Evolutionary conservation across 2,113 vertebrate genomes (phyloP), one percentile per base, ranked within the genome.

Genomic region (Bubo bubo): DNA sequence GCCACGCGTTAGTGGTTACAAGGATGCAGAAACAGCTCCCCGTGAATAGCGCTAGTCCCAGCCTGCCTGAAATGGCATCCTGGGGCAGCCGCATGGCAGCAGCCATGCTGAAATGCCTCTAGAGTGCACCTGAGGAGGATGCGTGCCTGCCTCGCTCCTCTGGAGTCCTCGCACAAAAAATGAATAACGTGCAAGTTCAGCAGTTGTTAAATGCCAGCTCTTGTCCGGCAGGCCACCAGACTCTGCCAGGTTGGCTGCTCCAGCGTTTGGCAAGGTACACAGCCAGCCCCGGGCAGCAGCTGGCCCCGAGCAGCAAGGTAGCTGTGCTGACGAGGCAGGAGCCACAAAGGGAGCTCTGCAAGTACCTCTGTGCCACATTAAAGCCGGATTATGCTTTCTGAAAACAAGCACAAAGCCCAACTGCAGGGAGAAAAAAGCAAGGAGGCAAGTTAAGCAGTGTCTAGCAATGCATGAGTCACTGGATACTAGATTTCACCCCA

Each of bases 51-150:
- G 23, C 16, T 11, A 2, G 26, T 5, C 19, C 28, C 28, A 17
- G 27, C 4, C 27, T 3, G 21, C 4, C 8, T 1, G 12, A 8
- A 8, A 16, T 2, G 17, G 47, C 8, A 6, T 1, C 9, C 20
- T 4, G 53, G 23, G 5, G 7, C 0, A 1, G 13, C 9, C 21
- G 0, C 1, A 2, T 5, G 53, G 49, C 6, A 3, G 26, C 43
- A 8, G 1, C 2, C 30, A 0, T 1, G 6, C 66, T 14, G 19
- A 12, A 26, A 5, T 4, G 0, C 15, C 21, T 34, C 3, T 0
- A 20, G 20, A 8, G 7, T 4, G 3, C 5, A 1, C 7, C 10
- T 4, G 6, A 2, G 8, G 13, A 35, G 12, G 24, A 8, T 2
- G 37, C 35, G 0, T 4, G 9, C 12, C 34, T 21, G 50, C 30